Evolutionary conservation across 2,888 invertebrate species (phyloP), one percentile per base, ranked within the genome.

Genomic region (Phengaris arion): DNA sequence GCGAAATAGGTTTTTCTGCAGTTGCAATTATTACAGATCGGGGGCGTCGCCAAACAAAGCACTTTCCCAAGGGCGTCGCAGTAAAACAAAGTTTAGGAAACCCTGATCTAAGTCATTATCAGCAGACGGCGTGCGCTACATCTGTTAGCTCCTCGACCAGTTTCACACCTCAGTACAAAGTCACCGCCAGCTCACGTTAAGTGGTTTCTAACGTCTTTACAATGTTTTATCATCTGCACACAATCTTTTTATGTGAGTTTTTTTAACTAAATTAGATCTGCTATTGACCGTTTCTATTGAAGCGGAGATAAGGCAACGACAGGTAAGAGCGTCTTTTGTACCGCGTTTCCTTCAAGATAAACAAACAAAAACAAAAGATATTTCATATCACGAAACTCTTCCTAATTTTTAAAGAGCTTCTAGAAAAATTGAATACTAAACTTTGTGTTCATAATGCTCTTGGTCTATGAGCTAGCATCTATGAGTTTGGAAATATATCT

Each of bases 161-260:
- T 59, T 59, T 59, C 57, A 59, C 59, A 59, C 59, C 59, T 59
- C 59, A 59, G 15, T 59, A 59, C 22, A 22, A 59, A 59, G 59
- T 59, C 59, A 59, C 59, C 59, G 59, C 22, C 48, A 48, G 6
- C 59, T 22, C 15, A 15, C 57, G 35, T 15, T 57, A 57, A 59
- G 59, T 59, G 59, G 59, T 59, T 15, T 57, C 59, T 59, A 59
- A 59, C 59, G 59, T 59, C 59, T 59, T 22, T 59, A 59, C 59
- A 59, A 59, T 59, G 59, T 59, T 59, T 57, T 59, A 59, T 59
- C 59, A 22, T 57, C 57, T 8, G 5, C 59, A 59, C 15, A 59
- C 59, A 22, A 59, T 59, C 59, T 59, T 59, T 59, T 57, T 57
- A 57, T 57, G 15, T 59, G 22, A 59, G 59, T 22, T 59, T 59